Base-by-base conservation (phyloP, 1,140 invertebrate genomes). In the Tetraneura akinire region DNA sequence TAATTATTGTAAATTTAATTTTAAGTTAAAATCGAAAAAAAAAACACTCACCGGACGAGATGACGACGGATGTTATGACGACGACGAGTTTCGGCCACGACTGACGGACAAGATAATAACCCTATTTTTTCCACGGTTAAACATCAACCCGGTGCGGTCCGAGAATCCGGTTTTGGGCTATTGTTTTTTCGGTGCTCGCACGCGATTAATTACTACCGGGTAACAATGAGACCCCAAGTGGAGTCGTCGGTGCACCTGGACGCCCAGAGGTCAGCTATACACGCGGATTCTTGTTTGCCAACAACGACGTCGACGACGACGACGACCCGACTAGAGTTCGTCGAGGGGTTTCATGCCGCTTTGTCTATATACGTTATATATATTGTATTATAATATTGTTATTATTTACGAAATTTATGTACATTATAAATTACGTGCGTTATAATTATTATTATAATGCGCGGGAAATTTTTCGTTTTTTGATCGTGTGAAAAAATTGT, bases 41-140 rank as follows among this genome's bases (percentile, higher is more conserved):
- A n/a, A n/a, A 0, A 23, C 21, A 68, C 64, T 68, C 5, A 68
- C 64, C n/a, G 32, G 26, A 32, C 10, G 3, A 26, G 60, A 62
- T n/a, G 64, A 23, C 37, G 32, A 45, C 26, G 62, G 62, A 5
- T n/a, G 32, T 21, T 55, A 8, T 21, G 21, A 13, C 21, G 53
- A 37, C 32, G 8, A 2, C 10, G 53, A 13, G 66, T 68, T 21
- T 21, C 42, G 16, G 66, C 42, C 2, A 68, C 66, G 37, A 68
- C 66, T 68, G 66, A 68, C 66, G 66, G 66, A 68, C 66, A 68
- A 68, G 66, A 68, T 47, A 37, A 37, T 37, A 68, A 68, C 64
- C 62, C 29, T 1, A n/a, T n/a, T 64, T 37, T 64, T 29, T 37
- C 8, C 32, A 37, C 32, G 62, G 29, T 29, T 42, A 68, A 62